These are phyloP conservation scores for Serilophus lunatus DNA, from an alignment of 2,113 vertebrate genomes.

Conservation along the genomic window DNA sequence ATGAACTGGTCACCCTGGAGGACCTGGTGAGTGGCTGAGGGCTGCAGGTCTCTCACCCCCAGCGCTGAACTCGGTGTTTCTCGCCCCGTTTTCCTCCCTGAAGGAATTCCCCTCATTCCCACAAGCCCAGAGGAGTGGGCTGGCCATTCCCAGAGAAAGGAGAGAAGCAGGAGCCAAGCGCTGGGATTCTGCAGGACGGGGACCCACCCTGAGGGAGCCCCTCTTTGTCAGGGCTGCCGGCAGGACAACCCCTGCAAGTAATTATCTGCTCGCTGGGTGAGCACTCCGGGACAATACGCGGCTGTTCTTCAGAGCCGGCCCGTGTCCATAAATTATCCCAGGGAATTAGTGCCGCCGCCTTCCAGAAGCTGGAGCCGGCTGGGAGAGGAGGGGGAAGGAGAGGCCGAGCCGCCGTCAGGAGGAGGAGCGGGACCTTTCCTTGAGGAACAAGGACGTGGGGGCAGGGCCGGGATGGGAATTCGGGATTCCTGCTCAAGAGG, in stretches of 20 bases:
- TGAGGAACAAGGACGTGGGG: background rate
- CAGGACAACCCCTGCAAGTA: background rate
- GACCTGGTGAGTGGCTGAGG: background rate
- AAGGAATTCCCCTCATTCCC: background rate
- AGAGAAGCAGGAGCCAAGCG: background rate
- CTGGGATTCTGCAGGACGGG: background rate
- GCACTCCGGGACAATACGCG: slow-evolving; percentile 17
- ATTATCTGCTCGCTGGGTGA: slow-evolving; percentile 14
- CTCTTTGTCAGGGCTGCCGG: background rate
- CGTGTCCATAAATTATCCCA: background rate
- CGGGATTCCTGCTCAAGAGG: background rate
- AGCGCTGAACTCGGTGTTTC: accelerated
- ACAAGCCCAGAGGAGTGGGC: background rate
- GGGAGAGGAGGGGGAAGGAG: background rate
- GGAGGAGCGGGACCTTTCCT: background rate
- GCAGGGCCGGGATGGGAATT: background rate
- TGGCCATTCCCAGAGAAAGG: no score
- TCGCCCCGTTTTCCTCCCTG: background rate
- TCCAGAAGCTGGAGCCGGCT: background rate
- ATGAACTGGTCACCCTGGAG: accelerated
- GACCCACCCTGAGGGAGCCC: background rate
- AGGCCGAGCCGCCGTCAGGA: background rate
- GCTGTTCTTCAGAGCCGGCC: slow-evolving; percentile 6
- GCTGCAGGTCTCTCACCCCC: accelerated
- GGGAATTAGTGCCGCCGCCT: background rate